Base-by-base conservation (phyloP, 2,888 invertebrate genomes). In the Pyralis farinalis region DNA sequence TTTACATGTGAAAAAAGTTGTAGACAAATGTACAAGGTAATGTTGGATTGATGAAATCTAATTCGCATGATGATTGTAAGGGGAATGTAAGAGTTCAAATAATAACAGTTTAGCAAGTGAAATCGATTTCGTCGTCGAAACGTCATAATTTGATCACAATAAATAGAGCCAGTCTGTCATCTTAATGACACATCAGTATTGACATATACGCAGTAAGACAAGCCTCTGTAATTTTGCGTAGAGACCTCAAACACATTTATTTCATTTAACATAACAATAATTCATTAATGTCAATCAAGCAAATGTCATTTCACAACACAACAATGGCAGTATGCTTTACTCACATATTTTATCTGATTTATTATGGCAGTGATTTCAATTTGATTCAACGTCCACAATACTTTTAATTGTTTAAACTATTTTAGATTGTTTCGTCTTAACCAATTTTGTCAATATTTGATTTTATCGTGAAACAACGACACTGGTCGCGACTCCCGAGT, bases 91-190 rank as follows among this genome's bases (percentile, higher is more conserved):
- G 25, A n/a, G 32, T 31, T 25, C 25, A 31, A 32, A 8, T 21
- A 32, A 32, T 1, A n/a, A n/a, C n/a, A n/a, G n/a, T n/a, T n/a
- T n/a, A n/a, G n/a, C n/a, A n/a, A 34, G 7, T 10, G 4, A 11
- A 32, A 9, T 22, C n/a, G 21, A 22, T 16, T 21, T 38, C 32
- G 38, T 55, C 58, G 53, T 59, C 59, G 45, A 42, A 51, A 62
- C 57, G 59, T 44, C 56, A 58, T 53, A 25, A 67, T 63, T 59
- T 46, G 41, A 45, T 47, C 54, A 53, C 57, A 55, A 51, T 47
- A 55, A 50, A 57, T 51, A 58, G 54, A 57, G 55, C 60, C 62
- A 62, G 59, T 58, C 63, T 56, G 55, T 53, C 47, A 43, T 46
- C 53, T 49, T 47, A 47, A 46, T 56, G 49, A 45, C 43, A 33